phyloP scores from a whole-genome alignment of 2,888 invertebrate species.

The Spisula subtruncata region DNA sequence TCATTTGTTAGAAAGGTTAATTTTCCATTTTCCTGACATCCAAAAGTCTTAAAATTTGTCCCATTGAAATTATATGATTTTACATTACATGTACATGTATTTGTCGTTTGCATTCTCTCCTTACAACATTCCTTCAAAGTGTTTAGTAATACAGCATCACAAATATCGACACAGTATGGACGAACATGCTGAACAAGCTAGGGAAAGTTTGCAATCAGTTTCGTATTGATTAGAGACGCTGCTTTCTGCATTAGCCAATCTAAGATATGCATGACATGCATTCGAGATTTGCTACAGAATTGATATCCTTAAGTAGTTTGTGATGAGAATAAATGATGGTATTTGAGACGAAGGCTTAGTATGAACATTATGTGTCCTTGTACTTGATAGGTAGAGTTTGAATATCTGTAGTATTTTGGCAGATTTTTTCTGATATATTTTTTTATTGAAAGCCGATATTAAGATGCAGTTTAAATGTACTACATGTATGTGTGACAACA shows the following conservation, averaged over 20 bases:
- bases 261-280: background rate
- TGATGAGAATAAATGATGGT: background rate
- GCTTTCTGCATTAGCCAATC: slow-evolving; percentile 1
- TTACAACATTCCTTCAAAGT: background rate
- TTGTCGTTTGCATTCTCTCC: background rate
- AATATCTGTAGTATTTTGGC: too few relatives aligned
- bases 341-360: background rate
- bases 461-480: too few relatives aligned
- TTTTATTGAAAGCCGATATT: too few relatives aligned
- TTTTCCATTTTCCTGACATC: too few relatives aligned
- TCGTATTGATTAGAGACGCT: background rate
- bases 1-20: too few relatives aligned
- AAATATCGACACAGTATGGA: background rate
- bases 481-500: too few relatives aligned
- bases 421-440: too few relatives aligned
- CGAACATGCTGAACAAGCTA: background rate
- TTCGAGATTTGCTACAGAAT: background rate
- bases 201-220: background rate
- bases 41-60: too few relatives aligned
- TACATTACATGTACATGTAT: background rate
- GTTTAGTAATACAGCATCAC: background rate
- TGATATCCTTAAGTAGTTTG: background rate
- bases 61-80: too few relatives aligned
- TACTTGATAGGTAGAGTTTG: too few relatives aligned
- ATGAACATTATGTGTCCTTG: too few relatives aligned